These are phyloP conservation scores for Sebastes umbrosus DNA, from an alignment of 2,797 vertebrate species.

Conservation along the genomic window DNA sequence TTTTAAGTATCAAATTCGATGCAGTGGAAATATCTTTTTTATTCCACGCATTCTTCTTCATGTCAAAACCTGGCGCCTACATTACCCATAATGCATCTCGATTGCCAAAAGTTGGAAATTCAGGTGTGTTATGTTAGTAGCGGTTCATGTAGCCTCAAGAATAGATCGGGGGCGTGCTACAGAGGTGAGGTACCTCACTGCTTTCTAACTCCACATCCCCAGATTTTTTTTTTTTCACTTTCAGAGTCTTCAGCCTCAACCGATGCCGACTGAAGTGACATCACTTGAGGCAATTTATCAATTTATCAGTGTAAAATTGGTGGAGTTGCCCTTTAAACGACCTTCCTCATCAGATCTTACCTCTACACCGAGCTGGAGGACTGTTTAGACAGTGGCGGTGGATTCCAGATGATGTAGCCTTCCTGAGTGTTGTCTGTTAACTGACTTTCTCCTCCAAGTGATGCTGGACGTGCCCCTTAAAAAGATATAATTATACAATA, in stretches of 20 bases:
- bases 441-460: slow-evolving; percentile 19
- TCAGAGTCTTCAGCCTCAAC: not conserved
- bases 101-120: not conserved
- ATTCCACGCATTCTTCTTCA: not conserved
- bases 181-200: not conserved
- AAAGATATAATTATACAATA: not conserved
- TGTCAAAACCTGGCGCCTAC: not conserved
- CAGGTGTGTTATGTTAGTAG: not conserved
- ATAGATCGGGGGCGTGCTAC: not conserved
- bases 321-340: not conserved
- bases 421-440: slow-evolving; percentile 26
- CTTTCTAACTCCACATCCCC: not conserved
- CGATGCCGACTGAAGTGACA: not conserved
- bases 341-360: slow-evolving; percentile 5
- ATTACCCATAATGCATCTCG: not conserved
- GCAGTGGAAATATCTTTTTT: not conserved
- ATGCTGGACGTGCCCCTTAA: slow-evolving; percentile 22
- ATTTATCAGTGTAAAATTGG: not conserved
- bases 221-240: not conserved
- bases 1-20: not conserved
- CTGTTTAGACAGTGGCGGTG: slow-evolving; percentile 41
- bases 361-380: slow-evolving; percentile 69
- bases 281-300: not conserved
- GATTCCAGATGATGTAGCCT: slow-evolving; percentile 23
- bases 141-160: not conserved